phyloP scores from a whole-genome alignment of 2,797 vertebrate genomes.

The Paedocypris micromegethes region DNA sequence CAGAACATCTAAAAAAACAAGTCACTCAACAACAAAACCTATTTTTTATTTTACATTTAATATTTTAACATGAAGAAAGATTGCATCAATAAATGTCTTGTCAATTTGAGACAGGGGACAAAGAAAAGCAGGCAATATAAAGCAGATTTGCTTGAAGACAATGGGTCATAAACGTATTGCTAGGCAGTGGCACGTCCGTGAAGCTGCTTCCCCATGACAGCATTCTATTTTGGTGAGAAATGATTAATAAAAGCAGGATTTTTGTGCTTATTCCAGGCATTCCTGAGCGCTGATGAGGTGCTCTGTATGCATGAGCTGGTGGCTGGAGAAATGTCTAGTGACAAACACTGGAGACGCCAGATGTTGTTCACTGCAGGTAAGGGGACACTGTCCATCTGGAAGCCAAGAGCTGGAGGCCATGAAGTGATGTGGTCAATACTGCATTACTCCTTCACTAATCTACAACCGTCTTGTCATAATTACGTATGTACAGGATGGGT shows the following conservation, averaged over 20 bases:
- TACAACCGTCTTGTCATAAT: background rate
- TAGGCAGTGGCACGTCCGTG: background rate
- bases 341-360: constrained; percentile 23
- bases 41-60: too few species aligned
- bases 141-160: too few species aligned
- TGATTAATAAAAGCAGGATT: constrained; percentile 18
- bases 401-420: background rate
- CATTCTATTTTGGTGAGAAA: constrained; percentile 1
- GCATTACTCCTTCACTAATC: constrained; percentile 4
- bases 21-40: too few species aligned
- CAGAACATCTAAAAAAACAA: too few species aligned
- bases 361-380: constrained; percentile 31
- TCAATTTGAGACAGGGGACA: too few species aligned
- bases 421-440: constrained; percentile 8
- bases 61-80: too few species aligned
- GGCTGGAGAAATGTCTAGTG: constrained; percentile 33
- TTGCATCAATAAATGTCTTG: too few species aligned
- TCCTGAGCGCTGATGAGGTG: constrained; percentile 5
- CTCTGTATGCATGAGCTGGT: constrained; percentile 33
- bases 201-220: constrained; percentile 4
- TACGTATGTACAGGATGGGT: background rate
- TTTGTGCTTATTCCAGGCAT: constrained; percentile 10
- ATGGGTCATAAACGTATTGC: too few species aligned
- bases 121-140: too few species aligned
- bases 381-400: constrained; percentile 13